Conservation (phyloP, 2,888 invertebrate species). For the Sipha maydis region DNA sequence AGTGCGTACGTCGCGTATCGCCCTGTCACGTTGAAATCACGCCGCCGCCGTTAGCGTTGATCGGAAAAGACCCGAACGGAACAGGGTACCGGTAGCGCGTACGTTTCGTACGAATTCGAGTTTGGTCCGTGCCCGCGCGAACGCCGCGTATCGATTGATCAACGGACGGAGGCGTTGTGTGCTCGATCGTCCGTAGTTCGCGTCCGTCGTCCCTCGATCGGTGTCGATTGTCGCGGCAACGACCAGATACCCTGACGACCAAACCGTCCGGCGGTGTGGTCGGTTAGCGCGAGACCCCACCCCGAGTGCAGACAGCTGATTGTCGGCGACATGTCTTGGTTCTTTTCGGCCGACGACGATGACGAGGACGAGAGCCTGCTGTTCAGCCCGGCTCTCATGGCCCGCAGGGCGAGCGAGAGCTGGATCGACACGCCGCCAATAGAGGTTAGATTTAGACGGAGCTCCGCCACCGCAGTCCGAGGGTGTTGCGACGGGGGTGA, state of each 20-base stretch:
- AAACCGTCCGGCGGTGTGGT: too few species aligned
- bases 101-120: background rate
- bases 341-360: slow-evolving; percentile 81
- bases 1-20: too few species aligned
- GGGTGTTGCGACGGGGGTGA: too few species aligned
- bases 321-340: slow-evolving; percentile 70
- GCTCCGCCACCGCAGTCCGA: too few species aligned
- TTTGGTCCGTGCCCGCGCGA: background rate
- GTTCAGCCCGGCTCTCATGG: slow-evolving; percentile 88
- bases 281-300: too few species aligned
- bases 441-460: slow-evolving; percentile 72
- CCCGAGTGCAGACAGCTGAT: too few species aligned
- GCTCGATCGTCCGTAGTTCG: too few species aligned
- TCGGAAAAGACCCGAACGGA: too few species aligned
- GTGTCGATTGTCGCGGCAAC: too few species aligned
- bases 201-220: too few species aligned
- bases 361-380: slow-evolving; percentile 87
- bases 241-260: too few species aligned
- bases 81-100: too few species aligned
- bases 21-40: background rate
- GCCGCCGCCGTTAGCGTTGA: background rate
- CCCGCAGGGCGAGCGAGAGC: slow-evolving; percentile 86
- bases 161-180: background rate
- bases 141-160: background rate
- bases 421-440: slow-evolving; percentile 90